Conservation (phyloP, 2,797 vertebrate species). For the Telmatherina bonti region DNA sequence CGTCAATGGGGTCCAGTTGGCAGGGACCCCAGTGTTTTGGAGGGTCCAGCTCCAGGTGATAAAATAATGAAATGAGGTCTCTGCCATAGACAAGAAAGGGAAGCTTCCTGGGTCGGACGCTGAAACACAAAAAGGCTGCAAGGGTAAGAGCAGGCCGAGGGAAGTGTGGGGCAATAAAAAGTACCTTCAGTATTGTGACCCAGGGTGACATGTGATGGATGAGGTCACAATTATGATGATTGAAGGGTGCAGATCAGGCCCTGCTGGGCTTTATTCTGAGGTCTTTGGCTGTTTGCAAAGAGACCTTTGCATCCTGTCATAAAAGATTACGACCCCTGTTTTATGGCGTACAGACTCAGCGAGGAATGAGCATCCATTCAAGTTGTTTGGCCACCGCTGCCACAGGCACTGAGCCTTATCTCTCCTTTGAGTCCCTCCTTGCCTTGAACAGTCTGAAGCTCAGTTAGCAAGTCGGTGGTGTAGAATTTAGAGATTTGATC, state of each 20-base stretch:
- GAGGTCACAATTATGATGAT: slow-evolving; percentile 87
- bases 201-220: slow-evolving; percentile 89
- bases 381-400: slow-evolving; percentile 86
- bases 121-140: slow-evolving; percentile 86
- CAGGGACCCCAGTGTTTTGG: slow-evolving; percentile 70
- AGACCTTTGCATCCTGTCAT: slow-evolving; percentile 96
- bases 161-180: slow-evolving; percentile 91
- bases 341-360: slow-evolving; percentile 89
- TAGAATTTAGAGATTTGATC: slow-evolving; percentile 79
- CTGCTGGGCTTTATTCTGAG: slow-evolving; percentile 91
- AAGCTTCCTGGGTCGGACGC: slow-evolving; percentile 86
- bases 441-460: slow-evolving; percentile 82
- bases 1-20: slow-evolving; percentile 65
- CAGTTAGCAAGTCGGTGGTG: slow-evolving; percentile 76
- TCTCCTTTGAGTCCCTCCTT: slow-evolving; percentile 81
- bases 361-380: slow-evolving; percentile 91
- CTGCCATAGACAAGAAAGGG: slow-evolving; percentile 82
- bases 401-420: slow-evolving; percentile 88
- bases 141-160: slow-evolving; percentile 83
- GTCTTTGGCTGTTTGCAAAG: slow-evolving; percentile 93
- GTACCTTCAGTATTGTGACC: slow-evolving; percentile 88
- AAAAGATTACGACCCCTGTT: slow-evolving; percentile 97
- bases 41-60: slow-evolving; percentile 84
- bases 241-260: slow-evolving; percentile 89
- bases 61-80: slow-evolving; percentile 86